These are phyloP conservation scores for Epinephelus fuscoguttatus DNA, from an alignment of 2,113 vertebrate genomes.

Conservation along the genomic window DNA sequence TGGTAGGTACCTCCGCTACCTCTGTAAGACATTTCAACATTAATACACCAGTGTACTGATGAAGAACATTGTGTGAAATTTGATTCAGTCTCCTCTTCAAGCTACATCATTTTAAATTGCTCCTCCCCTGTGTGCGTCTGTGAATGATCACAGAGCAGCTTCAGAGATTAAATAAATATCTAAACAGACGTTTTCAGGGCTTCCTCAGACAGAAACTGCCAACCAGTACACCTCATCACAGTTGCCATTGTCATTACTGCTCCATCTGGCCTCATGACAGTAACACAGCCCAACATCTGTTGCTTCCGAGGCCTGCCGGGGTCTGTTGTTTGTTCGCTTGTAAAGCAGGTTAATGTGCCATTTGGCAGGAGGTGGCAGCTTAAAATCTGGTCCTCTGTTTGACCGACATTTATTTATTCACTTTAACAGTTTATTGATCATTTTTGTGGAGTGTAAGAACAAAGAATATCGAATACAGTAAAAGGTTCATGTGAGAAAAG, in stretches of 20 bases:
- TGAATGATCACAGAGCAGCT: constrained; percentile 11
- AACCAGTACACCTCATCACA: constrained; percentile 4
- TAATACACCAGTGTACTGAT: background rate
- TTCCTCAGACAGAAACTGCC: background rate
- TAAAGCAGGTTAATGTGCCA: background rate
- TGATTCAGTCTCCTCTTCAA: background rate
- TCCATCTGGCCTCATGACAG: constrained; percentile 14
- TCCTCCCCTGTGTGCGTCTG: constrained; percentile 5
- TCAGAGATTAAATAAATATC: background rate
- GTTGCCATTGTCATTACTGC: constrained; percentile 13
- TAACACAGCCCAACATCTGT: constrained; percentile 35
- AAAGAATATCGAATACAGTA: background rate
- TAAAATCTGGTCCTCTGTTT: background rate
- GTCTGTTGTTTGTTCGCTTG: constrained; percentile 2
- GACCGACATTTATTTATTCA: background rate
- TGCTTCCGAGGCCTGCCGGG: constrained; percentile 11
- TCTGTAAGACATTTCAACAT: background rate
- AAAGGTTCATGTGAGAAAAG: background rate
- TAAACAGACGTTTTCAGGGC: constrained; percentile 9
- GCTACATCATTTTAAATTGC: background rate
- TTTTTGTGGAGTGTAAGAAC: background rate
- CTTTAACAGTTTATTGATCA: background rate
- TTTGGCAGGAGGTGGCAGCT: background rate
- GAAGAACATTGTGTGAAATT: background rate
- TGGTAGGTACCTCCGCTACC: constrained; percentile 83